Percentiles rank a stretch among this genome's conserved stretches.
phyloP scores from a whole-genome alignment of 1,140 invertebrate genomes.

The Temnothorax curvispinosus region DNA sequence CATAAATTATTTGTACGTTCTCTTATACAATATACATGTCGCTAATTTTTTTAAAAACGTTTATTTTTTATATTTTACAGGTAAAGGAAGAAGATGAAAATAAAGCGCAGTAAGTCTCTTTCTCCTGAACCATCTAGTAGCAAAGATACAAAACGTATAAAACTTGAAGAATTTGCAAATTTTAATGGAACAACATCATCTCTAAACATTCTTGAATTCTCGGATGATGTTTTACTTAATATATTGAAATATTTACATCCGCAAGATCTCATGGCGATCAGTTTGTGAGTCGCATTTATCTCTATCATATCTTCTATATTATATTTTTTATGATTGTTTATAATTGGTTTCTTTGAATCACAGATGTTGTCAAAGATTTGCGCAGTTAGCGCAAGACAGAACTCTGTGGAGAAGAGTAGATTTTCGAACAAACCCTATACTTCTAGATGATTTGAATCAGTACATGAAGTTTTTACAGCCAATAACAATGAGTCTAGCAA shows the following conservation, averaged over 20 bases:
- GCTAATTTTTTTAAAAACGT: not conserved
- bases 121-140: slow-evolving; percentile 78
- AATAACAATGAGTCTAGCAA: slow-evolving; percentile 84
- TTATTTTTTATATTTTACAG: slow-evolving; percentile 23
- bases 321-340: slow-evolving; percentile 25
- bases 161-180: slow-evolving; percentile 58
- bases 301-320: not conserved
- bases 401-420: slow-evolving; percentile 86
- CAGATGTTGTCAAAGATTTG: slow-evolving; percentile 85
- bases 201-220: slow-evolving; percentile 79
- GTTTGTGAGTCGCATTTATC: slow-evolving; percentile 81
- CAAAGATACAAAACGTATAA: slow-evolving; percentile 74
- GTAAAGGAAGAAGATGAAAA: slow-evolving; percentile 67
- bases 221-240: slow-evolving; percentile 86
- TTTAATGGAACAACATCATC: slow-evolving; percentile 45
- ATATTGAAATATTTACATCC: slow-evolving; percentile 85
- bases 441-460: slow-evolving; percentile 82
- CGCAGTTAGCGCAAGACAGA: slow-evolving; percentile 84
- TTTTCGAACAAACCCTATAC: slow-evolving; percentile 81
- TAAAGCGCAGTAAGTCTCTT: slow-evolving; percentile 79
- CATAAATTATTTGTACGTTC: not conserved
- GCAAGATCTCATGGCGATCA: slow-evolving; percentile 84
- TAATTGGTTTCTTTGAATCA: slow-evolving; percentile 21
- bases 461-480: slow-evolving; percentile 83
- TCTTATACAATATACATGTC: not conserved